Evolutionary conservation across 2,113 vertebrate species (phyloP).

Genomic region (Narcine bancroftii): DNA sequence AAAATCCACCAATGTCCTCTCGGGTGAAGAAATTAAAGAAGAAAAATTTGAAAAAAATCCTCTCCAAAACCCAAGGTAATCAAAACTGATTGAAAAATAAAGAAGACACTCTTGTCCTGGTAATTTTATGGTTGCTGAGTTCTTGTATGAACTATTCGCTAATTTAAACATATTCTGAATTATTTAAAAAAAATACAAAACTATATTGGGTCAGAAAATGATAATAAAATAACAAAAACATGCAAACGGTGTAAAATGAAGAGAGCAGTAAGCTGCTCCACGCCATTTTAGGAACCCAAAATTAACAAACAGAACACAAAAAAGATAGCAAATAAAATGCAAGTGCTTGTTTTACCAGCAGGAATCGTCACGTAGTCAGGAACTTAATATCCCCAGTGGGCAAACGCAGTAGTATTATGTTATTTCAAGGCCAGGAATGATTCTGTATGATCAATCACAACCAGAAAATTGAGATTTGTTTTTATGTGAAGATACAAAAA

Average conservation of each 20-base stretch:
- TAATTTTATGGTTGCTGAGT: too few species aligned
- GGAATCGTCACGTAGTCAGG: not conserved
- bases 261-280: not conserved
- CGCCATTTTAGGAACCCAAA: not conserved
- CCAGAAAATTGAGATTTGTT: not conserved
- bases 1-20: too few species aligned
- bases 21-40: too few species aligned
- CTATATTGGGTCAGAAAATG: not conserved
- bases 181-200: not conserved
- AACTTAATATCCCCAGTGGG: not conserved
- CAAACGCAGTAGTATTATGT: not conserved
- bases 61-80: too few species aligned
- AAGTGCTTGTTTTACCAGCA: not conserved
- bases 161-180: not conserved
- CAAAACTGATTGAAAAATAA: too few species aligned
- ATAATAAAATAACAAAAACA: not conserved
- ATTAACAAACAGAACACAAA: not conserved
- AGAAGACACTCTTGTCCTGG: too few species aligned
- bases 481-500: not conserved
- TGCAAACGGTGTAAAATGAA: not conserved
- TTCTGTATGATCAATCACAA: not conserved
- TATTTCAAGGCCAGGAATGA: not conserved
- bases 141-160: not conserved
- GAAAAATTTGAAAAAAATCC: too few species aligned
- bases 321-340: not conserved